Evolutionary conservation across 1,140 invertebrate genomes (phyloP), one percentile per base, ranked within the genome.

Genomic region (Drosophila pseudoananassae): DNA sequence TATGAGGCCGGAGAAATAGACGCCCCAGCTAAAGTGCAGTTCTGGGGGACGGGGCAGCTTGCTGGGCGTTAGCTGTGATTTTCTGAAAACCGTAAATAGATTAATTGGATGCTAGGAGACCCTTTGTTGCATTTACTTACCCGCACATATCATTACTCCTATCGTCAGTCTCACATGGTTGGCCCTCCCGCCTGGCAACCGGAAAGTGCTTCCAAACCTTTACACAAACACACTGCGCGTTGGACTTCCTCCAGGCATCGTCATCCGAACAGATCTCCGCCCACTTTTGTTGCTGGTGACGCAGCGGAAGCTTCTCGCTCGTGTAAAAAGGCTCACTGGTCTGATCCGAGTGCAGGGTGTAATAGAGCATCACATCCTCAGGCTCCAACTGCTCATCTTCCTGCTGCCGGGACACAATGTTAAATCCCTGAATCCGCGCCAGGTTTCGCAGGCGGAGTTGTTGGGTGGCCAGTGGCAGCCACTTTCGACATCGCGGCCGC

Each of bases 311-410:
- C 76, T 94, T 94, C 91, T 98, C 97, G 92, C 97, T 98, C 3
- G 95, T 97, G 87, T 97, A 98, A 76, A 98, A 96, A 12, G 97
- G 96, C 54, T 96, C 95, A 47, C 74, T 75, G 31, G 60, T 36
- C 95, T 95, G 95, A 96, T 96, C 54, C 94, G 94, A 92, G 90
- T 98, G 96, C 20, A 98, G 92, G 0, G 96, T 97, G 68, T 96
- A 95, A 88, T 97, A 97, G 80, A 95, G 40, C 94, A 91, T 93
- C 94, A 77, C 93, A 25, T 77, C 70, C n/a, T 82, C 84, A 92
- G 60, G 84, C 93, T 78, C 74, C 4, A 6, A 50, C 12, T 60
- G 49, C 10, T 10, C 33, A n/a, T 47, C 63, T 5, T 43, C 6
- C 25, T 38, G 51, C 31, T 15, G 5, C 43, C 45, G 47, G 23